Evolutionary conservation across 2,797 vertebrate genomes (phyloP).

Genomic region (Manis javanica): DNA sequence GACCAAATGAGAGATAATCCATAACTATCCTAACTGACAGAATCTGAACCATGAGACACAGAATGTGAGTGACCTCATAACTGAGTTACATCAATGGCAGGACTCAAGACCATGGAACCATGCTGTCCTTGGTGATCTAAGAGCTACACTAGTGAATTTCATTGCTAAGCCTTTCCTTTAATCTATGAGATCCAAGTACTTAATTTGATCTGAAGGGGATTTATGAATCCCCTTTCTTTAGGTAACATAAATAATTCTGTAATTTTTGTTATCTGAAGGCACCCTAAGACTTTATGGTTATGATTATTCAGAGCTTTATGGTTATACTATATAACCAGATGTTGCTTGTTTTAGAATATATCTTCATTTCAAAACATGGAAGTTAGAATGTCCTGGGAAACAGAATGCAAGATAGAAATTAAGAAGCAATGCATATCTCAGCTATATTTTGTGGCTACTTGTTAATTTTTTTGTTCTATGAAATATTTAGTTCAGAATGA

Average conservation of each 20-base stretch:
- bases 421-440: not conserved
- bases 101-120: not conserved
- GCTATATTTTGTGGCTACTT: not conserved
- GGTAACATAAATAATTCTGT: not conserved
- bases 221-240: not conserved
- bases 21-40: not conserved
- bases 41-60: not conserved
- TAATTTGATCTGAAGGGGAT: not conserved
- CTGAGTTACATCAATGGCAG: not conserved
- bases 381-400: not conserved
- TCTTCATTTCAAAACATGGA: not conserved
- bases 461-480: not conserved
- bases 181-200: not conserved
- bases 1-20: not conserved
- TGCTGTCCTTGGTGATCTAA: not conserved
- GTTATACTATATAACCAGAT: not conserved
- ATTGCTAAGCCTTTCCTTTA: not conserved
- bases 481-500: constrained; percentile 38
- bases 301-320: not conserved
- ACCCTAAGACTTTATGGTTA: not conserved
- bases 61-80: not conserved
- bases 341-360: not conserved
- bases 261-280: not conserved
- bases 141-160: not conserved
- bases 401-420: constrained; percentile 5